A percentile compares a stretch with the other conserved stretches of the same genome.
Evolutionary conservation across 2,888 invertebrate species (phyloP).

Genomic region (Phytoseiulus persimilis): DNA sequence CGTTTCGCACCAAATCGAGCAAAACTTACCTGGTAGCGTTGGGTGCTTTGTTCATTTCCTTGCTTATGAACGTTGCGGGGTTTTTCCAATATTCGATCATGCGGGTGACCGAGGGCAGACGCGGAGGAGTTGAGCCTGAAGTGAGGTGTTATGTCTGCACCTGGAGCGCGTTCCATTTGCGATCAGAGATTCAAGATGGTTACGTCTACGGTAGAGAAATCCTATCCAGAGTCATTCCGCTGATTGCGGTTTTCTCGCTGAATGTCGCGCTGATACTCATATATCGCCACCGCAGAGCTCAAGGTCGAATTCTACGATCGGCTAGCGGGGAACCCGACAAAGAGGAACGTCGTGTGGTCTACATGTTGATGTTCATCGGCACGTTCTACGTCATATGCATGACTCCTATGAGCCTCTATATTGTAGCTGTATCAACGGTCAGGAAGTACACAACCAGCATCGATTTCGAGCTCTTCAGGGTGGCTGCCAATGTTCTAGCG

Average conservation of each 20-base stretch:
- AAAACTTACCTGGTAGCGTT: neutral
- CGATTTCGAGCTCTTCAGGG: constrained; percentile 9
- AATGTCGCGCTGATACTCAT: neutral
- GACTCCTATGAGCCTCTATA: neutral
- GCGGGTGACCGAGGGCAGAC: neutral
- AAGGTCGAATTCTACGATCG: neutral
- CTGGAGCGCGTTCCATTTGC: neutral
- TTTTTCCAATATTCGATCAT: neutral
- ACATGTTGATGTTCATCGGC: neutral
- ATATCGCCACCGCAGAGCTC: neutral
- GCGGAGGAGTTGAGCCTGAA: neutral
- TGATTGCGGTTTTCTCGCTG: neutral
- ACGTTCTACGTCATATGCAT: neutral
- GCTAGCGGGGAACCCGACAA: neutral
- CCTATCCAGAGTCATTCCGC: neutral
- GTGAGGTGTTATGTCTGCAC: neutral
- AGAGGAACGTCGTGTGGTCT: neutral
- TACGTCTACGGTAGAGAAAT: neutral
- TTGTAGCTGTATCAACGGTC: neutral
- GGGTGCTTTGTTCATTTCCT: neutral
- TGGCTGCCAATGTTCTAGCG: neutral
- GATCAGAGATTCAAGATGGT: neutral
- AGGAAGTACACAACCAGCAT: neutral
- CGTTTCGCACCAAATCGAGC: neutral
- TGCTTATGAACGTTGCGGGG: neutral